phyloP scores from a whole-genome alignment of 2,797 vertebrate species.

The Cygnus olor region DNA sequence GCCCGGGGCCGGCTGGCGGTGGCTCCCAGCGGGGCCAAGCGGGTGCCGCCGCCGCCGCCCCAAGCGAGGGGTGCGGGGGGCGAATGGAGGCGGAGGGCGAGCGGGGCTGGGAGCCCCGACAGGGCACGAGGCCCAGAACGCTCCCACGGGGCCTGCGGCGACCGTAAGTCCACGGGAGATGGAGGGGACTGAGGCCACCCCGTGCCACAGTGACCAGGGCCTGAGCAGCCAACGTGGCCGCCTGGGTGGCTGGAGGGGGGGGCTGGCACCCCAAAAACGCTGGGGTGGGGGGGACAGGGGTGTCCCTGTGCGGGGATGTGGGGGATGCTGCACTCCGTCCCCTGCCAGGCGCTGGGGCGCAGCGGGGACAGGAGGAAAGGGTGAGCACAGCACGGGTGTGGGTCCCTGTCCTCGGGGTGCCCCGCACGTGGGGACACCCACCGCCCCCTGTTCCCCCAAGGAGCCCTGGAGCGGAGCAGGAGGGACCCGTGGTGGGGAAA shows the following conservation, averaged over 20 bases:
- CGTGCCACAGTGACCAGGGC: not conserved
- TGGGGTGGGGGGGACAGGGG: not conserved
- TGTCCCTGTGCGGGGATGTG: not conserved
- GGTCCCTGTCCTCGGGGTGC: not conserved
- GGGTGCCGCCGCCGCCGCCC: not conserved
- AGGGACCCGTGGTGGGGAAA: not conserved
- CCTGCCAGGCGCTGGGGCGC: not conserved
- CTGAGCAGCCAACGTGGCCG: not conserved
- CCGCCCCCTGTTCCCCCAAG: slow-evolving; percentile 39
- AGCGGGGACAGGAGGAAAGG: fast-evolving
- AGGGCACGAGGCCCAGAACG: not conserved
- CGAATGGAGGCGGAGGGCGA: not conserved
- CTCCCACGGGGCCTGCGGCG: not conserved
- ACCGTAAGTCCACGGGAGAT: not conserved
- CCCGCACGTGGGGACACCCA: fast-evolving
- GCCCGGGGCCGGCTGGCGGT: not conserved
- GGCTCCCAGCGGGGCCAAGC: not conserved
- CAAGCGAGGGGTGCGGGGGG: not conserved
- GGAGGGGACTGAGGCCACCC: not conserved
- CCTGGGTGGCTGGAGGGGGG: not conserved
- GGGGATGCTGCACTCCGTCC: not conserved
- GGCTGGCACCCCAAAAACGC: not conserved
- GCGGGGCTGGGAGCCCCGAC: not conserved
- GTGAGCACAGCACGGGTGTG: fast-evolving
- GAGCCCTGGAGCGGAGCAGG: not conserved